phyloP scores from a whole-genome alignment of 2,797 vertebrate species.

The Schizopygopsis pylzovi region DNA sequence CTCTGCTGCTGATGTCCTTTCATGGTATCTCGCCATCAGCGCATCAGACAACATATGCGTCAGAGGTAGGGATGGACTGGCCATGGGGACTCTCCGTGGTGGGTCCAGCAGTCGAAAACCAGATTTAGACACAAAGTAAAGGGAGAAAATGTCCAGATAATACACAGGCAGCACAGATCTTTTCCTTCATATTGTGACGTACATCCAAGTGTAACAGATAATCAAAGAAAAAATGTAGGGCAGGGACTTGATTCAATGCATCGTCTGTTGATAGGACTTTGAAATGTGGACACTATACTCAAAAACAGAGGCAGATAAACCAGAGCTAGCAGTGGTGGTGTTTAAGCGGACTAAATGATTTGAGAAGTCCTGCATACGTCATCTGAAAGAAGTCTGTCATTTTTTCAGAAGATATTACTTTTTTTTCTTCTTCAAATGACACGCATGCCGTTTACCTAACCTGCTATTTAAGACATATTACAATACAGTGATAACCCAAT shows the following conservation, averaged over 20 bases:
- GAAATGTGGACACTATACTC: not conserved
- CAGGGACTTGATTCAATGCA: not conserved
- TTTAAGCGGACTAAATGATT: not conserved
- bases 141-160: not conserved
- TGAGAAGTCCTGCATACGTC: not conserved
- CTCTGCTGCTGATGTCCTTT: constrained; percentile 19
- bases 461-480: not conserved
- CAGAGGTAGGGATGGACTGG: constrained; percentile 19
- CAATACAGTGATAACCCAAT: not conserved
- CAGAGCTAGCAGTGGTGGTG: not conserved
- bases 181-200: not conserved
- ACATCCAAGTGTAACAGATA: not conserved
- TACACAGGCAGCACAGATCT: not conserved
- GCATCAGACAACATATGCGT: constrained; percentile 17
- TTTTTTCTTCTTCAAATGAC: not conserved
- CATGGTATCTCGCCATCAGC: constrained; percentile 15
- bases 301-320: not conserved
- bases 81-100: not conserved
- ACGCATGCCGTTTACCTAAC: not conserved
- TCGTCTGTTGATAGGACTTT: not conserved
- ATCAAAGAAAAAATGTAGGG: not conserved
- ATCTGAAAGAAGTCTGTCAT: not conserved
- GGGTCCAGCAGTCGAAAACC: constrained; percentile 11
- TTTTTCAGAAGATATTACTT: too few relatives aligned
- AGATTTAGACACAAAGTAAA: constrained; percentile 14